Base-by-base conservation (phyloP, 2,797 vertebrate genomes). In the Nannoperca australis region DNA sequence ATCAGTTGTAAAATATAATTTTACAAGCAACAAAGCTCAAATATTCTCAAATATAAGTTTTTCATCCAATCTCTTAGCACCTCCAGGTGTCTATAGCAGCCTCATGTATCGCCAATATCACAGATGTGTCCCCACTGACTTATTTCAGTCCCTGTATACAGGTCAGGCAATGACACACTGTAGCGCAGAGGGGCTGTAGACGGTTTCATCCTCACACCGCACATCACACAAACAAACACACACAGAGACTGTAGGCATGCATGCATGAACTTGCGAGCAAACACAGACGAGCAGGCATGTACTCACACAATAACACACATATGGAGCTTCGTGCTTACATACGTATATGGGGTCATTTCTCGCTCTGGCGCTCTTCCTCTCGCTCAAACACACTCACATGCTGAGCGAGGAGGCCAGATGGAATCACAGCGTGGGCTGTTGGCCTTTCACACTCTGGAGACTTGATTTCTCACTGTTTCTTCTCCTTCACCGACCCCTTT, bases 401-500 rank as follows among this genome's bases (percentile, higher is more conserved):
- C 82, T 83, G 83, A 88, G 85, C 51, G 36, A 85, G 71, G 74
- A 89, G 90, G 87, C 90, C 94, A 94, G 94, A 95, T 95, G 94
- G 93, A 93, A 65, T 86, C 89, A 58, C 93, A 90, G 93, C 79
- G 83, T 95, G 93, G 88, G 89, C 81, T 76, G 82, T 90, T 95
- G 92, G 90, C 92, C 92, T 94, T 92, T 93, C 92, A 91, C 91
- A 93, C 91, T 86, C 87, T 73, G 73, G 86, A 91, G 81, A 91
- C 82, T 88, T 78, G 67, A 85, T 85, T 90, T 82, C 79, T 86
- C 81, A 65, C 71, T 36, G 76, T 85, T 88, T 78, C 80, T 88
- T 84, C 71, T 89, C 86, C 87, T 85, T 83, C 67, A 56, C 45
- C 64, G 42, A 66, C 70, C 58, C 70, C 58, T 68, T 76, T 68